Evolutionary conservation across 2,797 vertebrate genomes (phyloP).

Genomic region (Eleutherodactylus coqui): DNA sequence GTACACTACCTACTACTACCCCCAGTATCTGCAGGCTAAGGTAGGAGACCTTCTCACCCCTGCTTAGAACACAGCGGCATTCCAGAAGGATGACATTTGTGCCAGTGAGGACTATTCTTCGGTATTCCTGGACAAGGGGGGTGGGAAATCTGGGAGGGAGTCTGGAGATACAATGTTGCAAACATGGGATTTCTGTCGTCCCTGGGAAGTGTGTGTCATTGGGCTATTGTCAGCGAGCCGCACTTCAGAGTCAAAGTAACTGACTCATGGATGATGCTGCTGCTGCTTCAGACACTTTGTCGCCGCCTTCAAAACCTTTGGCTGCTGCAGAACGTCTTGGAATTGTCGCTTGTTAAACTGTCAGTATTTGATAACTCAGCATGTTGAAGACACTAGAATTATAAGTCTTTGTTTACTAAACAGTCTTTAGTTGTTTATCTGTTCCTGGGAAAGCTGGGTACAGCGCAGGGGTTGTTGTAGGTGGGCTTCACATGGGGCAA

Average conservation of each 20-base stretch:
- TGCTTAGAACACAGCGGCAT: slow-evolving; percentile 6
- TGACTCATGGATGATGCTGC: slow-evolving; percentile 13
- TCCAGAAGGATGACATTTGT: slow-evolving; percentile 26
- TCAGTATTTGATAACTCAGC: too few species aligned
- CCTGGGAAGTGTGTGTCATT: slow-evolving; percentile 12
- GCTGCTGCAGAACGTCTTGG: slow-evolving; percentile 22
- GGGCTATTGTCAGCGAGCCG: slow-evolving; percentile 25
- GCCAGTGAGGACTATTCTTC: slow-evolving; percentile 22
- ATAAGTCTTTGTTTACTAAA: background rate
- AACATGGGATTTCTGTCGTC: slow-evolving; percentile 22
- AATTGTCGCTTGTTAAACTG: background rate
- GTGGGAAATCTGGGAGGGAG: slow-evolving; percentile 63
- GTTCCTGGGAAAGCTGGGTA: background rate
- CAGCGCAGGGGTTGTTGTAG: too few species aligned
- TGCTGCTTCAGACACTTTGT: background rate
- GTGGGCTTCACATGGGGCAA: too few species aligned
- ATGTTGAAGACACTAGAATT: background rate
- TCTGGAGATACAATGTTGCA: slow-evolving; percentile 23
- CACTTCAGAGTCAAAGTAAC: slow-evolving; percentile 24
- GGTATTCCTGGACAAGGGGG: slow-evolving; percentile 67
- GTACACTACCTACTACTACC: slow-evolving; percentile 87
- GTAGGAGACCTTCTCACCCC: slow-evolving; percentile 71
- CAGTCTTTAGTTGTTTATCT: too few species aligned
- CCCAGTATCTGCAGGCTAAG: slow-evolving; percentile 86
- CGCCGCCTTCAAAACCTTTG: background rate